Evolutionary conservation across 2,888 invertebrate genomes (phyloP).

Genomic region (Cantharis rufa): DNA sequence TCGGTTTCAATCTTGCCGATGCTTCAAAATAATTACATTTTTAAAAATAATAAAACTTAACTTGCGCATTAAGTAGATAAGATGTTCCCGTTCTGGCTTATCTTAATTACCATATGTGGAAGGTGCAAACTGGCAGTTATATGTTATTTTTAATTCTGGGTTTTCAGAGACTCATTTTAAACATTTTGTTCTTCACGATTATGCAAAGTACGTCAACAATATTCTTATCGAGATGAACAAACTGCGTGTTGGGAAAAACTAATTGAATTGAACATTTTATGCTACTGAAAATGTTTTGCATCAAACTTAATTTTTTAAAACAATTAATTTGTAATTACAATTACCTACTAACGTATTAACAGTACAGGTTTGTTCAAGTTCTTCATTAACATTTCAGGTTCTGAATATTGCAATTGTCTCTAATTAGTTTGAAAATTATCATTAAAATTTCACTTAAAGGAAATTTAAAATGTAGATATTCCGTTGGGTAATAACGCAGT

Average conservation of each 20-base stretch:
- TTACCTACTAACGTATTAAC: neutral
- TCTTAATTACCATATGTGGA: neutral
- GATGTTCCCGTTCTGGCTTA: neutral
- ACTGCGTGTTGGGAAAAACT: neutral
- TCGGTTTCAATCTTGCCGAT: neutral
- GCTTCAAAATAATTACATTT: neutral
- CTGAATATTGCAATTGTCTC: neutral
- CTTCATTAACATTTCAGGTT: neutral
- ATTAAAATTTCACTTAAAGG: neutral
- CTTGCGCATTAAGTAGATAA: neutral
- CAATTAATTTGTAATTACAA: neutral
- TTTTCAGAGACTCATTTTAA: neutral
- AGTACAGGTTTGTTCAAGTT: neutral
- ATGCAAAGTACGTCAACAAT: conserved; percentile 1
- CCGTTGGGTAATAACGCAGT: neutral
- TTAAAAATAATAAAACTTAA: neutral
- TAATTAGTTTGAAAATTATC: neutral
- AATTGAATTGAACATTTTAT: neutral
- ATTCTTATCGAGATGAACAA: neutral
- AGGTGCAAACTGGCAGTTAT: neutral
- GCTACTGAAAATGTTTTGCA: neutral
- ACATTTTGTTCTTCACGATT: neutral
- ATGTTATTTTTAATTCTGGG: neutral
- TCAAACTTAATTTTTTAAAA: neutral
- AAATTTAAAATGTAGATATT: too few species aligned